These are phyloP conservation scores for Meghimatium bilineatum DNA, from an alignment of 2,888 invertebrate species.

Conservation along the genomic window DNA sequence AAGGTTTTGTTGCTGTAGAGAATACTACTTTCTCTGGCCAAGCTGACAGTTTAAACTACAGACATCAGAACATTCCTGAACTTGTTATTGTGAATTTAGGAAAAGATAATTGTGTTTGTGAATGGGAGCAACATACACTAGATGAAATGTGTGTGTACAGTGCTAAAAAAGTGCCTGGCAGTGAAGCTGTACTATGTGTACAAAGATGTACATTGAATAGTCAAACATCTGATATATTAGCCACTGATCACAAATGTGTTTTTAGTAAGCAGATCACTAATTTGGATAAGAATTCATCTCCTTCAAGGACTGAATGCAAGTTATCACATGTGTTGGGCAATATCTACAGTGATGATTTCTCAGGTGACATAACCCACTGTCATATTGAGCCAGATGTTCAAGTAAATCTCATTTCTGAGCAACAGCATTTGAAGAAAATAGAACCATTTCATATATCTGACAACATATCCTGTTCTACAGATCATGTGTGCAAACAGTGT, in stretches of 20 bases:
- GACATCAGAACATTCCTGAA: conserved; percentile 19
- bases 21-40: neutral
- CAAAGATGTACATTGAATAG: too few relatives aligned
- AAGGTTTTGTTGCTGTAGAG: neutral
- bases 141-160: neutral
- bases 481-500: neutral
- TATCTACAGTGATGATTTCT: neutral
- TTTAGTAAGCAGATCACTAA: neutral
- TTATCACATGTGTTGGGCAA: neutral
- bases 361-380: neutral
- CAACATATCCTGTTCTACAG: neutral
- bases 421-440: neutral
- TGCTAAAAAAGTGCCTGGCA: neutral
- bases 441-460: neutral
- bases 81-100: conserved; percentile 25
- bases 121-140: neutral
- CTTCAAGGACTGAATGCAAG: neutral
- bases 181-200: conserved; percentile 10
- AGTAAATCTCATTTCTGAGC: neutral
- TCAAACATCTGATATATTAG: neutral
- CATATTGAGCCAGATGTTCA: neutral
- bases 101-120: neutral
- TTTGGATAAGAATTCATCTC: neutral
- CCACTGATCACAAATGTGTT: neutral
- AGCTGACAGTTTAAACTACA: neutral